Evolutionary conservation across 2,797 vertebrate species (phyloP), one percentile per base, ranked within the genome.

Genomic region (Oophaga sylvatica): DNA sequence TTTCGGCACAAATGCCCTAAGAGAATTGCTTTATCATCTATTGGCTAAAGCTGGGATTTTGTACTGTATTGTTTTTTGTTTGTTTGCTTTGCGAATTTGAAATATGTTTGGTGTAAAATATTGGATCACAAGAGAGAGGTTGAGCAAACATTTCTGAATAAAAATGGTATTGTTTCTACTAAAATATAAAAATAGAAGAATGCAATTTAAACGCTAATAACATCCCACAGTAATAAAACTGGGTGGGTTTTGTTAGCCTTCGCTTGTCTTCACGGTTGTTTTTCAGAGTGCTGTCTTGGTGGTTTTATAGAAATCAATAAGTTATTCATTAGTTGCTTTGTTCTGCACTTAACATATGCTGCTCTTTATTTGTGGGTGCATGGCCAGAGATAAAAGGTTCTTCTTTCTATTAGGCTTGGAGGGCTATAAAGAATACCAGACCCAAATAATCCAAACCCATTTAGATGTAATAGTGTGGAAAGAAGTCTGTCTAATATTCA

Each of bases 271-370:
- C 6, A 56, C 29, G 41, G 81, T 83, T 78, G 48, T 29, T 67
- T 78, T 77, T 35, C 29, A 71, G 67, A 86, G 48, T 53, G 80
- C n/a, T 53, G 57, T 60, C 56, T 81, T 87, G n/a, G 59, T 82
- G 31, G 41, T 77, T 83, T 79, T 83, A 83, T 70, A 87, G 81
- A 87, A 83, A 87, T 87, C 81, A 87, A 26, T 87, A 84, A 83
- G 87, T 83, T 87, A 87, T 87, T 87, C 75, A 87, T 87, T 87
- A 84, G 53, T 31, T 53, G 75, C 71, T 48, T 70, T 84, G 75
- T 75, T 79, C 73, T 8, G 63, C 75, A 79, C 56, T 83, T 79
- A 71, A 35, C 81, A 78, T 84, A 60, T 48, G 73, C 62, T 83
- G 81, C 78, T 71, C 78, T 57, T 60, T 87, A 83, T 87, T 83